Evolutionary conservation across 2,113 vertebrate genomes (phyloP), one percentile per base, ranked within the genome.

Genomic region (Calidris pygmaea): DNA sequence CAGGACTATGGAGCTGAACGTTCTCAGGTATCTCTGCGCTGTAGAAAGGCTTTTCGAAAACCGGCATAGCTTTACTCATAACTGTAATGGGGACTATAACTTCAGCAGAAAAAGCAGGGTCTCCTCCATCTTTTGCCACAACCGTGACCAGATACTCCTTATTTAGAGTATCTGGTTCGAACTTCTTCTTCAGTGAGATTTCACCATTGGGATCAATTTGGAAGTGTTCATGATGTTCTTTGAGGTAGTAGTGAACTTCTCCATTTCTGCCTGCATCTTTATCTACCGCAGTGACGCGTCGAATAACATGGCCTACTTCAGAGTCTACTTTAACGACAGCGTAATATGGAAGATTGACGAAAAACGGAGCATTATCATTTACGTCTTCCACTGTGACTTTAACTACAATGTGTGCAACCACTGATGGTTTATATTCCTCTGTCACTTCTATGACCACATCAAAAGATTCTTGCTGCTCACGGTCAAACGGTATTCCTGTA

Each of bases 1-100:
- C 98, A 2, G 99, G 99, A n/a, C 99, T 98, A 55, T 99, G 99
- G 43, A 99, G 67, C 80, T 99, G 99, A 86, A 99, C 97, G 39
- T 98, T 99, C 97, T 99, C 99, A 23, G 99, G 98, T 95, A 99
- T 98, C 96, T 99, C 99, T 58, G 99, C 98, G 72, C 98, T 99
- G 79, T 99, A 99, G 96, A 99, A 99, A 39, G 99, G 96, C 75
- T 99, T 99, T 90, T 99, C 99, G 32, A 99, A 99, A 93, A 99
- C 97, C 39, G 99, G 99, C 98, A 99, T 99, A 71, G 99, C 99
- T 98, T 99, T 99, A 97, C 98, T 99, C 97, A 99, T 98, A 41
- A 99, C 98, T 8, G 98, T 99, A 95, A 99, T 86, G n/a, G 98
- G 98, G 37, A 99, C 98, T 15, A 98, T 89, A 35, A 98, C 98